Base-by-base conservation (phyloP, 2,888 invertebrate species). In the Caenorhabditis sp. region DNA sequence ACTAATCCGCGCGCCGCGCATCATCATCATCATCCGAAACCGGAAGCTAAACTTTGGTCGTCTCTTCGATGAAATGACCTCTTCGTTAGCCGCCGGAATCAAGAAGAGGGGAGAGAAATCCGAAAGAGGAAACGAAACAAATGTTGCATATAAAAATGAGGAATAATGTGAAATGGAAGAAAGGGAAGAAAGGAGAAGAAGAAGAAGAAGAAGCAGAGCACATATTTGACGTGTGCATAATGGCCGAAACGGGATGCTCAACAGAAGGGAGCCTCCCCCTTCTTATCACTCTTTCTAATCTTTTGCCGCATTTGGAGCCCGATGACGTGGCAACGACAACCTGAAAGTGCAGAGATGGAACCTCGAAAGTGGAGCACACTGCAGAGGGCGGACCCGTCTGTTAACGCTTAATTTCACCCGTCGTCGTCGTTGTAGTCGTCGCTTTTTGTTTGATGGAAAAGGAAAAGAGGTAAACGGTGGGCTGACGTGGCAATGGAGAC, bases 1-100 rank as follows among this genome's bases (percentile, higher is more conserved):
- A 53, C 65, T 65, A 65, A 65, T 65, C 65, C 65, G 65, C 32
- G 55, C 55, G 45, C 43, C n/a, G 46, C 53, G 43, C 55, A 53
- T 53, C 63, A 45, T 53, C 53, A 24, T 24, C 43, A 13, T 52
- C 52, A 13, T 52, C 32, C n/a, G 35, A 37, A 55, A 65, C 65
- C 65, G 65, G 65, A 65, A 46, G 65, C 65, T 65, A 65, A 65
- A 65, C 65, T 65, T 55, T 65, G 65, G 45, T 46, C 65, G 24
- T 65, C 55, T 63, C 35, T 55, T 17, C 22, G 1, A 20, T 2
- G 17, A 32, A 61, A 39, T 65, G 65, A 65, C 65, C 65, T 65
- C 53, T 55, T 65, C 55, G 65, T 55, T 63, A 35, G 63, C 32
- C 24, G 30, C 15, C 9, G 3, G 27, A 56, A 8, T 35, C 27